Conservation (phyloP, 2,888 invertebrate species). For the Drosophila mercatorum region DNA sequence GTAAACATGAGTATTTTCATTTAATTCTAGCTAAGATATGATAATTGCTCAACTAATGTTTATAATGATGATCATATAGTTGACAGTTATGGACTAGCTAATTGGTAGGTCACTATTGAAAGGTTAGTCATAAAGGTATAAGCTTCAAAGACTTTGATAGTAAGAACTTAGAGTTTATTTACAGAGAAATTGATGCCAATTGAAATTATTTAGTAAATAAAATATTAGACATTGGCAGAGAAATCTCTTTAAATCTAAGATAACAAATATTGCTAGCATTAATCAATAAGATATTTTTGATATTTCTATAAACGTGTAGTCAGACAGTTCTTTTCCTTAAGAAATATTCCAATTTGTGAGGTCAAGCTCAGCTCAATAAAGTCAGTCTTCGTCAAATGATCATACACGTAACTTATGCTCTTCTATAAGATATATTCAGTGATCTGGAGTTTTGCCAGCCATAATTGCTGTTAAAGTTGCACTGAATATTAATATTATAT, state of each 20-base stretch:
- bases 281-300: too few species aligned
- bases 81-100: constrained; percentile 60
- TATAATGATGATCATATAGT: constrained; percentile 2
- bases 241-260: too few species aligned
- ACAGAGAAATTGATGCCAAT: rapidly evolving
- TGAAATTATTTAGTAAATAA: too few species aligned
- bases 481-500: neutral
- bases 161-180: neutral
- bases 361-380: neutral
- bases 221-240: too few species aligned
- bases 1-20: too few species aligned
- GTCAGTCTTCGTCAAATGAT: neutral
- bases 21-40: constrained; percentile 42
- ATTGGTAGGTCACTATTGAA: constrained; percentile 48
- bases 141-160: neutral
- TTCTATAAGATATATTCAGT: rapidly evolving
- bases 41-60: constrained; percentile 38
- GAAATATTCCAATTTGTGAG: too few species aligned
- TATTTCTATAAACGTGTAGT: too few species aligned
- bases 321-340: too few species aligned
- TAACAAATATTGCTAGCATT: too few species aligned
- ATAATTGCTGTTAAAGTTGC: neutral
- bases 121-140: constrained; percentile 20
- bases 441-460: neutral
- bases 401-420: neutral